Base-by-base conservation (phyloP, 2,888 invertebrate genomes). In the Priapulus caudatus region DNA sequence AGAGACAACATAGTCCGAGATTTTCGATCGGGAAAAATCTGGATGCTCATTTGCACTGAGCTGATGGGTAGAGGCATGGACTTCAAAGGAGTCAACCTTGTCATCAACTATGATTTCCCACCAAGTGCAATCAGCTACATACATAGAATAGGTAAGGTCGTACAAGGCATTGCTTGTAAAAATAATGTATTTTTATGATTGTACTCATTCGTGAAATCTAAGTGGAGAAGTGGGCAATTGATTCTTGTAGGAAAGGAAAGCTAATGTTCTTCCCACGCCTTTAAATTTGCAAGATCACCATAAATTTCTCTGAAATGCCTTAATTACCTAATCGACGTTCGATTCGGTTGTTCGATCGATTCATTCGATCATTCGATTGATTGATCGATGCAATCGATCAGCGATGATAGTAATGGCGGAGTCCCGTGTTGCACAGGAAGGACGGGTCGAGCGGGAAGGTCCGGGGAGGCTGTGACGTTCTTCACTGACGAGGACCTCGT, bases 31-130 rank as follows among this genome's bases (percentile, higher is more conserved):
- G 93, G 95, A 0, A 83, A 84, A 70, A 85, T 92, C 61, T 95
- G 92, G 92, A 84, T 97, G 51, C 75, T 98, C 51, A 86, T 98
- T 60, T 95, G 93, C 72, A 97, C 97, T 1, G 95, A 97, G 72
- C 76, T 98, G 59, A 85, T 97, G 86, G 87, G 90, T 0, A 81
- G 97, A 59, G 97, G 97, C 58, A 86, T 97, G 57, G 97, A 97
- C 75, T 92, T 97, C 72, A 88, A 88, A 64, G 91, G 91, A 1
- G 90, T 98, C 47, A 92, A 90, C 75, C 76, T 97, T 22, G 93
- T 98, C 23, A 78, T 98, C 59, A 98, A 98, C 76, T 98, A 92
- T 69, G 97, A 98, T 75, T 90, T 97, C 71, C 97, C 97, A 18
- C 82, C 85, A 0, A 83, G 85, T 1, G 82, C 84, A 53, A 86